Conservation (phyloP, 2,888 invertebrate genomes). For the Dasysyrphus albostriatus region DNA sequence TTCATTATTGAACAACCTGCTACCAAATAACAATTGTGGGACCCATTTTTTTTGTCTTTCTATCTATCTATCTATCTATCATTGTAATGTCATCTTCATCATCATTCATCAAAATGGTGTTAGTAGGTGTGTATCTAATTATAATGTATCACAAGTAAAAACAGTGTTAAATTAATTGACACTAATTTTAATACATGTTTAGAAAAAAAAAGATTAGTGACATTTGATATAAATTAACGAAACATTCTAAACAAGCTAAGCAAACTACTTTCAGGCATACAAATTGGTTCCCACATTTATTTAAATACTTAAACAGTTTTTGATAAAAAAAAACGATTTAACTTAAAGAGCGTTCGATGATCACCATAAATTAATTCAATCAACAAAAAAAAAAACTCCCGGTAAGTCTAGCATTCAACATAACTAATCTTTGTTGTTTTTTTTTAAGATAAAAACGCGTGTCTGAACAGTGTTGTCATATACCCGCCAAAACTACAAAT, state of each 20-base stretch:
- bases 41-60: too few species aligned
- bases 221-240: neutral
- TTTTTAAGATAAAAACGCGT: neutral
- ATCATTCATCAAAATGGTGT: neutral
- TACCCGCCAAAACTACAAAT: too few species aligned
- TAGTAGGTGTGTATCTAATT: neutral
- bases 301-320: constrained; percentile 1
- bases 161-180: constrained; percentile 9
- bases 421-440: neutral
- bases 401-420: neutral
- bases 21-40: too few species aligned
- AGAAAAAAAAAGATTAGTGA: neutral
- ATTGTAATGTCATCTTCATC: too few species aligned
- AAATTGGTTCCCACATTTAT: constrained; percentile 18
- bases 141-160: neutral
- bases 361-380: neutral
- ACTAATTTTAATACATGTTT: constrained; percentile 1
- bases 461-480: neutral
- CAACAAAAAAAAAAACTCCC: neutral
- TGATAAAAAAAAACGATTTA: neutral
- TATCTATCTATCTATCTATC: too few species aligned
- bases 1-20: too few species aligned
- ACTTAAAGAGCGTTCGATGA: constrained; percentile 8
- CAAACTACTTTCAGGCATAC: neutral
- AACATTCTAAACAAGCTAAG: neutral